Percentiles rank a stretch among this genome's conserved stretches.
phyloP scores from a whole-genome alignment of 2,888 invertebrate genomes.

The Pristionchus arcanus region DNA sequence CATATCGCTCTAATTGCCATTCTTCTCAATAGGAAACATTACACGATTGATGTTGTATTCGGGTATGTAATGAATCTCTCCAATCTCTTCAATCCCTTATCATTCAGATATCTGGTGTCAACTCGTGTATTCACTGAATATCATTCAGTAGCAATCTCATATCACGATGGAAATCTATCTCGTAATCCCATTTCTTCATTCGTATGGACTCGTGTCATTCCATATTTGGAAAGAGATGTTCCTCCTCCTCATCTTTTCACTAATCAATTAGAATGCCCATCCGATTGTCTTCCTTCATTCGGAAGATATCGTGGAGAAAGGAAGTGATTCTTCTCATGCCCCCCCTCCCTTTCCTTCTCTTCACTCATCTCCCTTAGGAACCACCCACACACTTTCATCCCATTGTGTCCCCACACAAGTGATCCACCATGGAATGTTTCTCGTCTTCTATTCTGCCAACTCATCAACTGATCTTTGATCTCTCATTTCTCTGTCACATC shows the following conservation, averaged over 20 bases:
- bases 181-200: slow-evolving; percentile 68
- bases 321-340: background rate
- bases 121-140: slow-evolving; percentile 76
- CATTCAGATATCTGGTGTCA: slow-evolving; percentile 69
- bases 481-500: background rate
- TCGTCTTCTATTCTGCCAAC: background rate
- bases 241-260: slow-evolving; percentile 70
- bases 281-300: slow-evolving; percentile 64
- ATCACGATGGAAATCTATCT: slow-evolving; percentile 70
- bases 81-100: background rate
- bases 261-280: slow-evolving; percentile 73
- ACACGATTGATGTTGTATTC: slow-evolving; percentile 75
- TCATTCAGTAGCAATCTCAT: slow-evolving; percentile 70
- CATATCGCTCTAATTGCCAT: slow-evolving; percentile 71
- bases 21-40: slow-evolving; percentile 76
- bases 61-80: slow-evolving; percentile 61
- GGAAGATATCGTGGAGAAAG: slow-evolving; percentile 55
- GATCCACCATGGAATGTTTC: background rate
- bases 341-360: background rate
- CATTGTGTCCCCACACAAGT: background rate
- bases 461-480: slow-evolving; percentile 7
- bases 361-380: background rate
- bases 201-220: slow-evolving; percentile 45
- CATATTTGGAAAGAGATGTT: slow-evolving; percentile 64
- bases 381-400: background rate